Base-by-base conservation (phyloP, 2,113 vertebrate genomes). In the Chaetodon auriga region DNA sequence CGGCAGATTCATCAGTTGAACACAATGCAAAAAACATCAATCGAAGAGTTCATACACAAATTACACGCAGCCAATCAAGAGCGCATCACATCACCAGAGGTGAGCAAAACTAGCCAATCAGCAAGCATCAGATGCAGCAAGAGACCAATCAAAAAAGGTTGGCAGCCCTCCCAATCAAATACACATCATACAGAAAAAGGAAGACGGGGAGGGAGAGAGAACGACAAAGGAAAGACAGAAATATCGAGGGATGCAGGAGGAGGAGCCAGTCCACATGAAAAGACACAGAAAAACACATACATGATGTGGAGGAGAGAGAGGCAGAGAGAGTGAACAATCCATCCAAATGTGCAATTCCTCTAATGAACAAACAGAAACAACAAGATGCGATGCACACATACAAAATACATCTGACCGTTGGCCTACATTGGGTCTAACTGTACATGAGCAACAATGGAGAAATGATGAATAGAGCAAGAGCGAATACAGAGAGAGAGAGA, bases 111-210 rank as follows among this genome's bases (percentile, higher is more conserved):
- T 75, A 95, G 94, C 94, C 94, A 95, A 93, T 95, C 92, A 95
- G 95, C 95, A 96, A 95, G 94, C 95, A 93, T 93, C 91, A 90
- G 89, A 95, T 94, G 95, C 94, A 95, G 93, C 91, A 92, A 93
- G 79, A 94, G 92, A 94, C 93, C 92, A 95, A 95, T 95, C 90
- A 93, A 93, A 93, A 92, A 88, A 93, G 85, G 81, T 85, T 75
- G 65, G 88, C 92, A 94, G 93, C 94, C 90, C 92, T 92, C 92
- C 91, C 91, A 82, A 86, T 90, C 85, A 84, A 92, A 83, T 89
- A 92, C 81, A 92, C 86, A 69, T 93, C 91, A 93, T 94, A 95
- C 91, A 90, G 81, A 94, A 87, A 82, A 85, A 68, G 71, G 71
- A 85, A 61, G 76, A 69, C 70, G 81, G 80, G 86, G 60, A 87